Percentiles rank a stretch among this genome's conserved stretches.
phyloP scores from a whole-genome alignment of 2,113 vertebrate species.

The Macrotus californicus region DNA sequence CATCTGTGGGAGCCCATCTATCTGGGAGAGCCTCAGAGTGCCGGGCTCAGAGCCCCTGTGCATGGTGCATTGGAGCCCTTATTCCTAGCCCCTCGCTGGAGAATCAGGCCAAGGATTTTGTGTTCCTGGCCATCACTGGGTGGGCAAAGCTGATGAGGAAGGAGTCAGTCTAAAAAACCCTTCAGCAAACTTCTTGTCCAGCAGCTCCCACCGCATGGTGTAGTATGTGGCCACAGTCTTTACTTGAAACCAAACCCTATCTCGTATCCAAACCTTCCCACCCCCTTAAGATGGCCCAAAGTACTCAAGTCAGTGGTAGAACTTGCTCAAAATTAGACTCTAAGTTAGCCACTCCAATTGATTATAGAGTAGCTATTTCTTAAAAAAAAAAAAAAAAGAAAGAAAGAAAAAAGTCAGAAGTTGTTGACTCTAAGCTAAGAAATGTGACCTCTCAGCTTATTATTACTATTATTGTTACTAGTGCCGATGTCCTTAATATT shows the following conservation, averaged over 20 bases:
- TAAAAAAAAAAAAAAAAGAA: background rate
- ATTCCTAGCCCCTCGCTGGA: fast-evolving
- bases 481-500: background rate
- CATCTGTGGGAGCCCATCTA: too few relatives aligned
- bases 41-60: fast-evolving
- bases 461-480: background rate
- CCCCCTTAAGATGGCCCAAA: background rate
- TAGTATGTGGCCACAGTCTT: background rate
- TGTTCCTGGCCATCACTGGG: background rate
- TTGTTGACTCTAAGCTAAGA: background rate
- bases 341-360: background rate
- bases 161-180: background rate
- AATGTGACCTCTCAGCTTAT: background rate
- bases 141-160: background rate
- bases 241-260: background rate
- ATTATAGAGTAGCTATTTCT: background rate
- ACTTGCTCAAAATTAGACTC: background rate
- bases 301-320: background rate
- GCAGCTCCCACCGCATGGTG: fast-evolving
- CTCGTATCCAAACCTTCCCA: background rate
- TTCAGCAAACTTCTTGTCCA: background rate
- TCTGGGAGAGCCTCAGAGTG: background rate
- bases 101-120: background rate
- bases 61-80: too few relatives aligned
- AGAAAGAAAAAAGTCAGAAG: background rate